Evolutionary conservation across 2,113 vertebrate genomes (phyloP).

Genomic region (Sinocyclocheilus grahami): DNA sequence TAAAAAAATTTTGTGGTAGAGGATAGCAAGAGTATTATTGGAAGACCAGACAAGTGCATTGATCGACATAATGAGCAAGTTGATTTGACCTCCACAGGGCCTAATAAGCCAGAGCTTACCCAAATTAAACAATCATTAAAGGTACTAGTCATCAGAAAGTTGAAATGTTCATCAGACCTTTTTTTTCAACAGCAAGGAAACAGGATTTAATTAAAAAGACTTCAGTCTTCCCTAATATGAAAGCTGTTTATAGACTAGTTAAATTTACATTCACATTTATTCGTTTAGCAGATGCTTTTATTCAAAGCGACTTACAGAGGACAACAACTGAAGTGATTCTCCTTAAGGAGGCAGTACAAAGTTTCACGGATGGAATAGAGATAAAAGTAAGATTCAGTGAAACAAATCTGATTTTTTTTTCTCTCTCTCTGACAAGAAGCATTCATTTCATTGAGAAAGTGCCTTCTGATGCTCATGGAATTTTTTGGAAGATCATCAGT

Average conservation of each 20-base stretch:
- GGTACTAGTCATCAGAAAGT: neutral
- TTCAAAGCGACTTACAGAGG: neutral
- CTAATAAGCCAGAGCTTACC: neutral
- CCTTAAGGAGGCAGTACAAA: neutral
- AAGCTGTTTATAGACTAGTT: neutral
- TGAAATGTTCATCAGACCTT: neutral
- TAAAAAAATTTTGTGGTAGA: neutral
- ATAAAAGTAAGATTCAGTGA: neutral
- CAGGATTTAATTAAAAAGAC: neutral
- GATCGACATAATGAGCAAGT: too few species aligned
- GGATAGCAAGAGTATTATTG: too few species aligned
- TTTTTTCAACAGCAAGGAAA: neutral
- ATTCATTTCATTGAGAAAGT: neutral
- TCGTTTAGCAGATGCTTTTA: slow-evolving; percentile 1
- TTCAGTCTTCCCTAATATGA: neutral
- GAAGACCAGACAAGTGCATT: neutral
- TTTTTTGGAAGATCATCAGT: neutral
- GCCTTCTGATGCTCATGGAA: neutral
- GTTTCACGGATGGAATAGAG: neutral
- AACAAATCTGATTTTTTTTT: neutral
- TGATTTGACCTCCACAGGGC: neutral
- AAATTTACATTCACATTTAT: neutral
- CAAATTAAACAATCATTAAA: neutral
- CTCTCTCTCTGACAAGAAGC: too few species aligned
- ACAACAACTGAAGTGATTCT: neutral